A percentile compares a stretch with the other conserved stretches of the same genome.
phyloP scores from a whole-genome alignment of 2,797 vertebrate genomes.

The Myotis myotis region DNA sequence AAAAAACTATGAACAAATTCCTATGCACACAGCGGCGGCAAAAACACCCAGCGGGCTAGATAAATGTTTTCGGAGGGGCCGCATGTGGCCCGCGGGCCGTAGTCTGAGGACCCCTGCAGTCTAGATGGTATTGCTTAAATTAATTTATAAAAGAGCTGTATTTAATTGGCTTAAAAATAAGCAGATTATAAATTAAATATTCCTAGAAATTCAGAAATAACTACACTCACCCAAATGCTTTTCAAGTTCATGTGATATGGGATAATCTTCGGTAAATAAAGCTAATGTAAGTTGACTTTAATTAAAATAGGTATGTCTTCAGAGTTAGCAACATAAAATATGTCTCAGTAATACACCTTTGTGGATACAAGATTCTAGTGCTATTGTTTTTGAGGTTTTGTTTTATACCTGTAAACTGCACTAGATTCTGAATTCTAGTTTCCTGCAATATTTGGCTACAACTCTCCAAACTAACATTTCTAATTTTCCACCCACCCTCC shows the following conservation, averaged over 20 bases:
- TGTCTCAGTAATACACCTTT: neutral
- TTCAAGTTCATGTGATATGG: neutral
- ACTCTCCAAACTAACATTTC: neutral
- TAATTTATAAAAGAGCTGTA: no score
- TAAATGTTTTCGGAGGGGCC: no score
- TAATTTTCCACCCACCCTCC: neutral
- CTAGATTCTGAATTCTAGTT: neutral
- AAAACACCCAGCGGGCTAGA: no score
- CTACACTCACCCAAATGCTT: neutral
- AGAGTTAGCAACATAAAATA: neutral
- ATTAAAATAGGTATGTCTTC: neutral
- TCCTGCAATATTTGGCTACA: neutral
- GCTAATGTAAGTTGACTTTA: neutral
- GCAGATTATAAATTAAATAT: no score
- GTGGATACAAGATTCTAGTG: neutral
- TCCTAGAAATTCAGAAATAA: neutral
- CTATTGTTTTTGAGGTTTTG: neutral
- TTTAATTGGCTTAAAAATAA: no score
- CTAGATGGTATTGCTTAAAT: no score
- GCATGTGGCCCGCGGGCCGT: no score
- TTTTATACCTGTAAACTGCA: neutral
- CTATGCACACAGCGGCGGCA: no score
- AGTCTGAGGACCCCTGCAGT: no score
- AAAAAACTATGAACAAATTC: no score
- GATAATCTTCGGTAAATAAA: neutral